These are phyloP conservation scores for Muscicapa striata DNA, from an alignment of 2,797 vertebrate genomes.

Conservation along the genomic window DNA sequence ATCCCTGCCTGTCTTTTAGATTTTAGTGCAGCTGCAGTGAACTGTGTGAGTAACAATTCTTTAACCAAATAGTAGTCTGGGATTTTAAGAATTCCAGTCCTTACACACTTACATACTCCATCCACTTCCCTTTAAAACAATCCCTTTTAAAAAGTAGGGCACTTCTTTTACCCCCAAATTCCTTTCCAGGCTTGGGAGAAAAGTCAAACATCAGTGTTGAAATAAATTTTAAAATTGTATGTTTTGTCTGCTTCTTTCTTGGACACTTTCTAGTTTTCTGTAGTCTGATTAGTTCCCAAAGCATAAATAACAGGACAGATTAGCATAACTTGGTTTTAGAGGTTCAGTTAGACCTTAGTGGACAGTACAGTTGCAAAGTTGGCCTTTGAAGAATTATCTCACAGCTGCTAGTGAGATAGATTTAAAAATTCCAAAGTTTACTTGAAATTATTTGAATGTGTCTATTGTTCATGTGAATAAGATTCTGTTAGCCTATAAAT, in stretches of 20 bases:
- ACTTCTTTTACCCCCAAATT: neutral
- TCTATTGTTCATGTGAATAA: neutral
- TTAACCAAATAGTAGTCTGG: neutral
- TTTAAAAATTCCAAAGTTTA: neutral
- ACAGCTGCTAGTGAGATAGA: neutral
- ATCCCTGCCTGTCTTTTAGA: neutral
- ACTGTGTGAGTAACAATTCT: neutral
- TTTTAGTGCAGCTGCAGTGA: neutral
- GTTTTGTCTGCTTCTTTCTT: neutral
- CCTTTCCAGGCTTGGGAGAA: neutral
- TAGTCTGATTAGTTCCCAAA: neutral
- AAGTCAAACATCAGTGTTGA: neutral
- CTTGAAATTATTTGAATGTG: neutral
- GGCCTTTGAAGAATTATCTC: neutral
- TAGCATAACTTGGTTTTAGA: slow-evolving; percentile 16
- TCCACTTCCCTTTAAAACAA: neutral
- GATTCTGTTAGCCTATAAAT: neutral
- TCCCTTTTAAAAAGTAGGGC: neutral
- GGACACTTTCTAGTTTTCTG: neutral
- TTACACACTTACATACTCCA: too few species aligned
- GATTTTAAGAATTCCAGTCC: neutral
- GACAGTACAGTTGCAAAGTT: neutral
- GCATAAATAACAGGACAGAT: slow-evolving; percentile 16
- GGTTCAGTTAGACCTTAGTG: slow-evolving; percentile 8
- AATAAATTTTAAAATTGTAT: neutral